Conservation (phyloP, 2,797 vertebrate genomes). For the Tauraco hartlaubi region DNA sequence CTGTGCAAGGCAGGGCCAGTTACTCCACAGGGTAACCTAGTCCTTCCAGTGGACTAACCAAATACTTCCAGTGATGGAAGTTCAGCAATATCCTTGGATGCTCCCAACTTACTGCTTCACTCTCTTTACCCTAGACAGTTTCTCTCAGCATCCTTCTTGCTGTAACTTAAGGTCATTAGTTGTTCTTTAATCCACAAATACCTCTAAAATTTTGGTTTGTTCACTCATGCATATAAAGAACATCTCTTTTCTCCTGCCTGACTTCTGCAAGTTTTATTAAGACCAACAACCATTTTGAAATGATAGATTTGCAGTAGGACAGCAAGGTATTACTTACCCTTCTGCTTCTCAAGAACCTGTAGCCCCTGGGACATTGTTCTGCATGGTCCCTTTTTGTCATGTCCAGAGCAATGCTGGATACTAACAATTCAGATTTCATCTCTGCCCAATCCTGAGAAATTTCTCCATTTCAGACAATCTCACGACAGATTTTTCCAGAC, state of each 20-base stretch:
- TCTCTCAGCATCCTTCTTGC: not conserved
- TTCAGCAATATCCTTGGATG: not conserved
- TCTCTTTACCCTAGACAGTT: not conserved
- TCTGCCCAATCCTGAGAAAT: not conserved
- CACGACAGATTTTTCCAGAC: not conserved
- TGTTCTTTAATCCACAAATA: not conserved
- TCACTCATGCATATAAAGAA: not conserved
- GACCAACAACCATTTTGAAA: not conserved
- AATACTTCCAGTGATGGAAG: not conserved
- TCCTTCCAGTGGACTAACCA: no score
- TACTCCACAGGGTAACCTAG: rapidly evolving
- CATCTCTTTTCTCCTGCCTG: not conserved
- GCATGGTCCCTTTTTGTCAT: not conserved
- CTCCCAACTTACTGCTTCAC: not conserved
- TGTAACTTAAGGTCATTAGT: not conserved
- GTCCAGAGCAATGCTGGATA: not conserved
- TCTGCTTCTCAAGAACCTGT: not conserved
- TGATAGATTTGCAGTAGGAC: not conserved
- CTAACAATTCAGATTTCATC: not conserved
- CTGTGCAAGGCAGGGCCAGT: not conserved
- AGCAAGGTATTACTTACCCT: not conserved
- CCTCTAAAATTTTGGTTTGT: not conserved
- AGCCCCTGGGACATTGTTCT: not conserved
- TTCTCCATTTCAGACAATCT: not conserved
- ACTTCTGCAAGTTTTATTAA: not conserved